phyloP scores from a whole-genome alignment of 2,797 vertebrate genomes.

The Danio kyathit region DNA sequence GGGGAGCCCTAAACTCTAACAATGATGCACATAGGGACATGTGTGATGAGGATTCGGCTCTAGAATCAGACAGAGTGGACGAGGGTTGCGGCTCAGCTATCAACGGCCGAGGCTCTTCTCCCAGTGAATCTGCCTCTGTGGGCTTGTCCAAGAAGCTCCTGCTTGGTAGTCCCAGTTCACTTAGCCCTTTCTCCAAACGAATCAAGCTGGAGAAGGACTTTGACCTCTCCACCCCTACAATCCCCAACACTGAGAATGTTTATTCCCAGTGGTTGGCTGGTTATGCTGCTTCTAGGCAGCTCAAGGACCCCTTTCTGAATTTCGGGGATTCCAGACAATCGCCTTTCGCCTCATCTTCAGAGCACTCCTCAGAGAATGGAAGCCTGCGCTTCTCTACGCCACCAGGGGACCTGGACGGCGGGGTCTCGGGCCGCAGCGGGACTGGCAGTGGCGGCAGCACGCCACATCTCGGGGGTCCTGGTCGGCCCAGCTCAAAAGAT shows the following conservation, averaged over 20 bases:
- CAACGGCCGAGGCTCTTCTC: slow-evolving; percentile 95
- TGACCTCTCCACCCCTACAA: slow-evolving; percentile 93
- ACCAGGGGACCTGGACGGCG: slow-evolving; percentile 96
- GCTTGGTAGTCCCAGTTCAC: slow-evolving; percentile 94
- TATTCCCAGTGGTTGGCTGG: slow-evolving; percentile 99
- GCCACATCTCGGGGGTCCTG: slow-evolving; percentile 95
- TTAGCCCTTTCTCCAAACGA: slow-evolving; percentile 98
- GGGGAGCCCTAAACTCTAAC: slow-evolving; percentile 88
- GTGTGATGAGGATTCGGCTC: slow-evolving; percentile 91
- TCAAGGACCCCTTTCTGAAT: slow-evolving; percentile 99
- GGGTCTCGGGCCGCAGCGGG: slow-evolving; percentile 97
- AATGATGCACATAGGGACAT: slow-evolving; percentile 87
- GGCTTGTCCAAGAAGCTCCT: slow-evolving; percentile 98
- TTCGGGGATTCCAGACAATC: slow-evolving; percentile 99
- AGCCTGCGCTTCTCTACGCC: slow-evolving; percentile 99
- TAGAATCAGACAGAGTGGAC: slow-evolving; percentile 92
- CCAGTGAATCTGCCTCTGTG: slow-evolving; percentile 93
- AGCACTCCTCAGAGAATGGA: slow-evolving; percentile 99
- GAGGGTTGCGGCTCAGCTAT: slow-evolving; percentile 86
- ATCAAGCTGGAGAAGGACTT: slow-evolving; percentile 99
- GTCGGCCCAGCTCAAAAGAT: slow-evolving; percentile 97
- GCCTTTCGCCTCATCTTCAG: slow-evolving; percentile 98
- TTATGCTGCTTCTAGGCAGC: slow-evolving; percentile 97
- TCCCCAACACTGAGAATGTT: slow-evolving; percentile 98
- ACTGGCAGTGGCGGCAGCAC: slow-evolving; percentile 99